These are phyloP conservation scores for Cisticola juncidis DNA, from an alignment of 2,113 vertebrate genomes.

Conservation along the genomic window DNA sequence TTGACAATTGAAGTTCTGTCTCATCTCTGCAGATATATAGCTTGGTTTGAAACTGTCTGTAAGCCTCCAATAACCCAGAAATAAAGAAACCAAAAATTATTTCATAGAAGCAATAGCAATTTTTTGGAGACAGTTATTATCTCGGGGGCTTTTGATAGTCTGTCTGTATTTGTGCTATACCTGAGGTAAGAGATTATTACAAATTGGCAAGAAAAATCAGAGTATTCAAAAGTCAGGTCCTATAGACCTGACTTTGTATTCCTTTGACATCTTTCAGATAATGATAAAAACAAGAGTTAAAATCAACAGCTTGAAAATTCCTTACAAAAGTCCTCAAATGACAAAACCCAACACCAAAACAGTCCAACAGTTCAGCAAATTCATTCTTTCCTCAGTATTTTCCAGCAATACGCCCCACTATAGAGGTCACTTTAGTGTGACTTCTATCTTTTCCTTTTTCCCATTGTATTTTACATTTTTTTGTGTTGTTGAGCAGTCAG, in stretches of 20 bases:
- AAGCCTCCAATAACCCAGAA: not conserved
- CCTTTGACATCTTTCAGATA: not conserved
- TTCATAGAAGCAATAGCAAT: not conserved
- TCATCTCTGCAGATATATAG: not conserved
- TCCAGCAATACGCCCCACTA: not conserved
- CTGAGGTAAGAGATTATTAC: not conserved
- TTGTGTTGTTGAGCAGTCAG: not conserved
- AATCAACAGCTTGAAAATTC: not conserved
- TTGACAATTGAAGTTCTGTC: not conserved
- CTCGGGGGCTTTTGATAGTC: not conserved
- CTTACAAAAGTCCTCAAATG: not conserved
- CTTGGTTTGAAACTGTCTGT: not conserved
- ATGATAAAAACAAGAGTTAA: not conserved
- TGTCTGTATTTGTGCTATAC: not conserved
- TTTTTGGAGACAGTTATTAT: not conserved
- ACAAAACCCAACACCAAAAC: not conserved
- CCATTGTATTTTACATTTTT: not conserved
- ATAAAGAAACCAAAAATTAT: not conserved
- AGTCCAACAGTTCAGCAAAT: not conserved
- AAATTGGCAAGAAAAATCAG: not conserved
- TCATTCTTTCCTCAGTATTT: not conserved
- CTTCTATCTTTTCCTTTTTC: rapidly evolving
- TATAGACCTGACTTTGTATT: not conserved
- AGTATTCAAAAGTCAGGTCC: not conserved
- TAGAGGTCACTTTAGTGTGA: not conserved